Evolutionary conservation across 2,888 invertebrate species (phyloP).

Genomic region (Mamestra brassicae): DNA sequence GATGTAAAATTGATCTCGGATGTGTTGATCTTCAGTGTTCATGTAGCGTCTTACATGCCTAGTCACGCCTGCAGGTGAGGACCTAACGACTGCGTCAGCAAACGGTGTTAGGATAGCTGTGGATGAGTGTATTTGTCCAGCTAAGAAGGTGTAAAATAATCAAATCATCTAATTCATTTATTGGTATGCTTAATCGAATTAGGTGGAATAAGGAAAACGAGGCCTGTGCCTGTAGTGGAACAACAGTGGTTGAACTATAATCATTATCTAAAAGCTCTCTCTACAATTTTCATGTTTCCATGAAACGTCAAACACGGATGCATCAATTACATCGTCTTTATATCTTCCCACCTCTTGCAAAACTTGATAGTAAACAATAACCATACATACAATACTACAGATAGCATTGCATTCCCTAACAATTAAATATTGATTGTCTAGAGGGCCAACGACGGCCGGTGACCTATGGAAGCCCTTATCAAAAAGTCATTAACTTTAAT

Average conservation of each 20-base stretch:
- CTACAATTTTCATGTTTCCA: background rate
- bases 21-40: no score
- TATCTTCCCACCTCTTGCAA: background rate
- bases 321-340: conserved; percentile 25
- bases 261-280: background rate
- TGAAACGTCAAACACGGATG: conserved; percentile 8
- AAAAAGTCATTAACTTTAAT: conserved; percentile 58
- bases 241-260: background rate
- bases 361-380: conserved; percentile 21
- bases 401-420: conserved; percentile 35
- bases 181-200: no score
- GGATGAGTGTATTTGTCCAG: no score
- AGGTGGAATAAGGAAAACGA: background rate
- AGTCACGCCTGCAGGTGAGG: no score
- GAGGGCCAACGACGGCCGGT: conserved; percentile 17
- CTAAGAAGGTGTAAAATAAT: no score
- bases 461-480: conserved; percentile 62
- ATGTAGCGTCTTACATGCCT: no score
- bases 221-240: background rate
- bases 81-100: no score
- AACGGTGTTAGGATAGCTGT: no score
- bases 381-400: conserved; percentile 25
- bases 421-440: conserved; percentile 41
- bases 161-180: no score
- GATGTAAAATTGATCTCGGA: no score